Percentiles rank a stretch among this genome's conserved stretches.
These are phyloP conservation scores for Metopolophium dirhodum DNA, from an alignment of 1,140 invertebrate genomes.

Conservation along the genomic window DNA sequence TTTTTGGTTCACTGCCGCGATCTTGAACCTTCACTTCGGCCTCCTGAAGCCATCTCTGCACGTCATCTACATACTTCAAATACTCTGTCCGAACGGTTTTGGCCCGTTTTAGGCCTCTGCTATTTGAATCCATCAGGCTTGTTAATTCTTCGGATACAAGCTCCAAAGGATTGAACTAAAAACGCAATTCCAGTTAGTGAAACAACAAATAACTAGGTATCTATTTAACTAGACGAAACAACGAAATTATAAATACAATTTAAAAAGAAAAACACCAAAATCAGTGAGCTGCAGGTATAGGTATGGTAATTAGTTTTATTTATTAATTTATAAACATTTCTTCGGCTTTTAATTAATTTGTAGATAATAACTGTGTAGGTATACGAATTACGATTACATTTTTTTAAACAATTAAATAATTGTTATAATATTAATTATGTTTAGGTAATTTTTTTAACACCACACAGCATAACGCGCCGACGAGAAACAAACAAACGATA, in stretches of 20 bases:
- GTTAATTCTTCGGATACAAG: slow-evolving; percentile 79
- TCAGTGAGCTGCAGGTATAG: neutral
- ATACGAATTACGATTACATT: neutral
- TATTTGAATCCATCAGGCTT: slow-evolving; percentile 83
- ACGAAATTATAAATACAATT: neutral
- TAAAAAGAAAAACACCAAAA: neutral
- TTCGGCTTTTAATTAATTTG: neutral
- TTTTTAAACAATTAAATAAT: neutral
- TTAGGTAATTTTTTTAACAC: neutral
- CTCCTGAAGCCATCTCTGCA: slow-evolving; percentile 81
- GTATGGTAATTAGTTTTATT: neutral
- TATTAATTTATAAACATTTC: neutral
- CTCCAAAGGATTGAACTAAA: slow-evolving; percentile 73
- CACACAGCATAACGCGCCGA: neutral
- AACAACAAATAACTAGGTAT: neutral
- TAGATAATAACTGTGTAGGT: neutral
- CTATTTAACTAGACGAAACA: neutral
- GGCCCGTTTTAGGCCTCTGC: slow-evolving; percentile 83
- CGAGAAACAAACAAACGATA: neutral
- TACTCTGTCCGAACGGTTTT: slow-evolving; percentile 82
- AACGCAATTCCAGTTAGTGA: slow-evolving; percentile 20
- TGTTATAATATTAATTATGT: too few relatives aligned
- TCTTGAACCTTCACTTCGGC: slow-evolving; percentile 85
- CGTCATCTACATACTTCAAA: slow-evolving; percentile 76
- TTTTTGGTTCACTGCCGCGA: slow-evolving; percentile 76